phyloP scores from a whole-genome alignment of 2,113 vertebrate species.

The Zosterops hypoxanthus region DNA sequence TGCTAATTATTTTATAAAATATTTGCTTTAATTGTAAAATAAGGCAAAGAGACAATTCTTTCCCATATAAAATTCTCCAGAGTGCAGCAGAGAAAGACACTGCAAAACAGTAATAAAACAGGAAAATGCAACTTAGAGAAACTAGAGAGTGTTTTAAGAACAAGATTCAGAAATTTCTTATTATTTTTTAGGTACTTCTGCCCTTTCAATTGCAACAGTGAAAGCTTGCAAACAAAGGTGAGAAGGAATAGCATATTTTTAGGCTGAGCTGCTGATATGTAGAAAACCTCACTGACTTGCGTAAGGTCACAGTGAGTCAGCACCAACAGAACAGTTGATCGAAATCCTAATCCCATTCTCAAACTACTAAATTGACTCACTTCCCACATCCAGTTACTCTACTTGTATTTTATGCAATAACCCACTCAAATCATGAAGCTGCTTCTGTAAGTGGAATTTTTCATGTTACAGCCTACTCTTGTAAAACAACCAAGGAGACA shows the following conservation, averaged over 20 bases:
- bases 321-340: not conserved
- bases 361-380: constrained; percentile 49
- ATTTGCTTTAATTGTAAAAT: not conserved
- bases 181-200: not conserved
- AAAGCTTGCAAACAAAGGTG: not conserved
- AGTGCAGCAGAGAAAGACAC: not conserved
- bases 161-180: not conserved
- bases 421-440: not conserved
- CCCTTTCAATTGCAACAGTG: not conserved
- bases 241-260: not conserved
- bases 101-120: not conserved
- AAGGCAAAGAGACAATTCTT: not conserved
- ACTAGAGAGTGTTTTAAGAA: not conserved
- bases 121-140: not conserved
- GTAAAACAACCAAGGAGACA: not conserved
- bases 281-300: not conserved
- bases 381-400: constrained; percentile 28
- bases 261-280: not conserved
- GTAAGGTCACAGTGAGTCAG: constrained; percentile 34
- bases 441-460: constrained; percentile 20
- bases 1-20: not conserved
- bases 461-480: not conserved
- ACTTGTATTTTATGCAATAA: not conserved
- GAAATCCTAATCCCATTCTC: constrained; percentile 45
- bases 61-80: not conserved